These are phyloP conservation scores for Calcarius lapponicus DNA, from an alignment of 2,797 vertebrate genomes.

Conservation along the genomic window DNA sequence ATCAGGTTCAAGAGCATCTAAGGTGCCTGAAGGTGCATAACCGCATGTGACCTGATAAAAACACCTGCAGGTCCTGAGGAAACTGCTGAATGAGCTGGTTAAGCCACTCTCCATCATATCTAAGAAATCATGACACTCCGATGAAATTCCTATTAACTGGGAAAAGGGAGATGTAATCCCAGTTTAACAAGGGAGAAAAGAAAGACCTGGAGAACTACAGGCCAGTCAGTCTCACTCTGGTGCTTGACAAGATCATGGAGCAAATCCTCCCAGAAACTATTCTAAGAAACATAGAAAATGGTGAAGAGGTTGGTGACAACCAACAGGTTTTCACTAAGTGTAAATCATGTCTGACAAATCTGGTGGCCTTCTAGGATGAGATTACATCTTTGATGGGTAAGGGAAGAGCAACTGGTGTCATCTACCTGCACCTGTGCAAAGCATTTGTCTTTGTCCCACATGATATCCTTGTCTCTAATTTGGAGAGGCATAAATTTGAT, in stretches of 20 bases:
- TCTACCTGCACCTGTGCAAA: accelerated
- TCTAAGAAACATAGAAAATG: neutral
- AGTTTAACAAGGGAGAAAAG: neutral
- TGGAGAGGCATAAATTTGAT: neutral
- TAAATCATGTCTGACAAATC: neutral
- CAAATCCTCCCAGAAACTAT: neutral
- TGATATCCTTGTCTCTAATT: neutral
- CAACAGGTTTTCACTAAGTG: neutral
- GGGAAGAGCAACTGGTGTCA: neutral
- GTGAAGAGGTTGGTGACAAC: neutral
- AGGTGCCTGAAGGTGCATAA: neutral
- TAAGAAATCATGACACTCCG: neutral
- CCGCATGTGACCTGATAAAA: neutral
- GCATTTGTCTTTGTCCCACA: neutral
- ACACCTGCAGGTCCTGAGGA: accelerated
- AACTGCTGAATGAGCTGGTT: neutral
- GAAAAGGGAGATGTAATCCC: neutral
- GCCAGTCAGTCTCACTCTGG: accelerated
- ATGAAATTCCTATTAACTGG: neutral
- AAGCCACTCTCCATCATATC: neutral
- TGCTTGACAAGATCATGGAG: neutral
- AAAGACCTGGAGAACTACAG: neutral
- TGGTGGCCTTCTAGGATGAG: neutral
- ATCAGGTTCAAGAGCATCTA: neutral
- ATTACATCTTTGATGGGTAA: neutral